phyloP scores from a whole-genome alignment of 2,113 vertebrate genomes.

The Pimephales promelas region DNA sequence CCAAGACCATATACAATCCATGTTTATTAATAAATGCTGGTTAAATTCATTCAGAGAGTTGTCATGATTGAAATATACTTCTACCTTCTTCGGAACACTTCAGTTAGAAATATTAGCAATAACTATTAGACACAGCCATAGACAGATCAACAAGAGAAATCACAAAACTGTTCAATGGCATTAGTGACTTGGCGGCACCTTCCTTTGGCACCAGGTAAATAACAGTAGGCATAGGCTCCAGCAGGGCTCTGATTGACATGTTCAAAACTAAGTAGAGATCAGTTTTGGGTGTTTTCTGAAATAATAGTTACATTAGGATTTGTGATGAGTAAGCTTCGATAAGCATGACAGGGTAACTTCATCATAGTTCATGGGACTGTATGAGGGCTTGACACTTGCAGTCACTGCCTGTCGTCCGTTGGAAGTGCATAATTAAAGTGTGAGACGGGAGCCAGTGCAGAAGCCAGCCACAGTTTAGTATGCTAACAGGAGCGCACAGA shows the following conservation, averaged over 20 bases:
- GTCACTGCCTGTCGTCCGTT: constrained; percentile 22
- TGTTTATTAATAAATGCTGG: no score
- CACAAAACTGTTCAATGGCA: not conserved
- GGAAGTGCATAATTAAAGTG: constrained; percentile 53
- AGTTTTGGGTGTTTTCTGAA: constrained; percentile 4
- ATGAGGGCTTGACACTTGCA: constrained; percentile 35
- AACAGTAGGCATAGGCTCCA: not conserved
- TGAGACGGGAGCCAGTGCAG: constrained; percentile 40
- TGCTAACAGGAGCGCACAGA: constrained; percentile 37
- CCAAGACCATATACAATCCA: no score
- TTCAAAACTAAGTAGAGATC: not conserved
- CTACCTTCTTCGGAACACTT: not conserved
- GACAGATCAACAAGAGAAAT: not conserved
- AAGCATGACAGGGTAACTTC: constrained; percentile 21
- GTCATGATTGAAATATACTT: not conserved
- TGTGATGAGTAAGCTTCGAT: constrained; percentile 19
- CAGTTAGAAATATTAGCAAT: not conserved
- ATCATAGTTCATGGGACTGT: constrained; percentile 12
- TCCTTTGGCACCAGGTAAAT: not conserved
- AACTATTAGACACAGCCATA: not conserved
- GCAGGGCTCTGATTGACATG: not conserved
- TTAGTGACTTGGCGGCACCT: not conserved
- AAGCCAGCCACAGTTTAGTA: constrained; percentile 47
- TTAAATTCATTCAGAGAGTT: no score
- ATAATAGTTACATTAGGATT: constrained; percentile 9